phyloP scores from a whole-genome alignment of 1,140 invertebrate genomes.

The Pogonus chalceus region DNA sequence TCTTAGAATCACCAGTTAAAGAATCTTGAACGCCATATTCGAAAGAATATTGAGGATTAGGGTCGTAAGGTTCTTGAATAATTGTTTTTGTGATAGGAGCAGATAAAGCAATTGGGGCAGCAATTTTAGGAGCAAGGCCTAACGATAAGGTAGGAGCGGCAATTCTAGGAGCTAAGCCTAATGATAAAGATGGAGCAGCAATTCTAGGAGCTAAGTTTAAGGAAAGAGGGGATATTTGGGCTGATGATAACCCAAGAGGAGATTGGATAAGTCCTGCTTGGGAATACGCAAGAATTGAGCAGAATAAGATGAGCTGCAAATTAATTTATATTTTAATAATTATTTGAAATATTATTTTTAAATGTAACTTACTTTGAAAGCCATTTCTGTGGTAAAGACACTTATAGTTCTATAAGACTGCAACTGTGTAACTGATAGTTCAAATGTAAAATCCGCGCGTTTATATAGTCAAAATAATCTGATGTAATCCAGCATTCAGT shows the following conservation, averaged over 20 bases:
- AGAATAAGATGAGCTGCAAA: background rate
- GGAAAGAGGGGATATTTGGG: background rate
- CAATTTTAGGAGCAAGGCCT: background rate
- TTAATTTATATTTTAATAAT: background rate
- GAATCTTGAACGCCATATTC: constrained; percentile 58
- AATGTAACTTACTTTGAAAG: no score
- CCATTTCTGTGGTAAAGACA: no score
- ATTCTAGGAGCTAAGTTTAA: background rate
- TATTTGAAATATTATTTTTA: no score
- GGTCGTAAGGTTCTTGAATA: constrained; percentile 40
- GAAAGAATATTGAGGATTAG: constrained; percentile 56
- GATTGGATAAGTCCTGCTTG: background rate
- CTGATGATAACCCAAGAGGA: background rate
- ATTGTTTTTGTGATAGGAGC: background rate
- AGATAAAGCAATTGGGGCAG: background rate
- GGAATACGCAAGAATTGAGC: background rate
- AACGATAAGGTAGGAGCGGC: background rate
- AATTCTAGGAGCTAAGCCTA: background rate
- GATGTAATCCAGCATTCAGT: background rate
- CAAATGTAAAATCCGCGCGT: no score
- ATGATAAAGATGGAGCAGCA: background rate
- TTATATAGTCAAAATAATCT: background rate
- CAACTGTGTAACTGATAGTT: no score
- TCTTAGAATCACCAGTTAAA: constrained; percentile 36
- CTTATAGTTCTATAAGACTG: no score